Conservation (phyloP, 1,140 invertebrate genomes). For the Drosophila gunungcola region DNA sequence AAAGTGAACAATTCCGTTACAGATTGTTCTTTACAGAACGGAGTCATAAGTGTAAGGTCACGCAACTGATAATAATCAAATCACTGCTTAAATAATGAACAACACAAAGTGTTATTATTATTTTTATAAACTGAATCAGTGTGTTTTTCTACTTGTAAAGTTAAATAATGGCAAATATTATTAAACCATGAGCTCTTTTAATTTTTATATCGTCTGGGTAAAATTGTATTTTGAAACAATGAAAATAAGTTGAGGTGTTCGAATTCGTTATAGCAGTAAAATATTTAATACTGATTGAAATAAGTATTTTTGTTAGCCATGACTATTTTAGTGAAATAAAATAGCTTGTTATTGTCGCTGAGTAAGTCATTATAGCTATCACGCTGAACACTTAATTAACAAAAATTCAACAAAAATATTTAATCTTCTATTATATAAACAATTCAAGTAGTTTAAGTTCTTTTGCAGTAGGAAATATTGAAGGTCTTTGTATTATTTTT, state of each 20-base stretch:
- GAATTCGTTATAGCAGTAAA: neutral
- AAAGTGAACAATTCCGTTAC: conserved; percentile 21
- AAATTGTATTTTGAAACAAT: neutral
- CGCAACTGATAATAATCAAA: conserved; percentile 27
- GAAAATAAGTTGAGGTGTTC: neutral
- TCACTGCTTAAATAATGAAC: conserved; percentile 25
- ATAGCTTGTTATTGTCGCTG: no score
- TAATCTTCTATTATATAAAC: no score
- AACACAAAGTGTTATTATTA: neutral
- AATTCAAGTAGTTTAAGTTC: no score
- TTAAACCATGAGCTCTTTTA: conserved; percentile 4
- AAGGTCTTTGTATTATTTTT: neutral
- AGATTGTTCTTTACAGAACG: conserved; percentile 33
- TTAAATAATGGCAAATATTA: conserved; percentile 11
- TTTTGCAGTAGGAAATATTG: no score
- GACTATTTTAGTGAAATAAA: no score
- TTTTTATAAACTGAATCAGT: conserved; percentile 16
- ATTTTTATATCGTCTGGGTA: neutral
- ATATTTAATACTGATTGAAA: no score
- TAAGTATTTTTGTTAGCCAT: no score
- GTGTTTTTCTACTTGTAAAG: neutral
- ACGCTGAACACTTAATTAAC: no score
- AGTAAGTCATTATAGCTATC: no score
- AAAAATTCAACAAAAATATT: no score
- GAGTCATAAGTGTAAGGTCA: conserved; percentile 18